These are phyloP conservation scores for Lepidostoma basale DNA, from an alignment of 1,140 invertebrate genomes.

Conservation along the genomic window DNA sequence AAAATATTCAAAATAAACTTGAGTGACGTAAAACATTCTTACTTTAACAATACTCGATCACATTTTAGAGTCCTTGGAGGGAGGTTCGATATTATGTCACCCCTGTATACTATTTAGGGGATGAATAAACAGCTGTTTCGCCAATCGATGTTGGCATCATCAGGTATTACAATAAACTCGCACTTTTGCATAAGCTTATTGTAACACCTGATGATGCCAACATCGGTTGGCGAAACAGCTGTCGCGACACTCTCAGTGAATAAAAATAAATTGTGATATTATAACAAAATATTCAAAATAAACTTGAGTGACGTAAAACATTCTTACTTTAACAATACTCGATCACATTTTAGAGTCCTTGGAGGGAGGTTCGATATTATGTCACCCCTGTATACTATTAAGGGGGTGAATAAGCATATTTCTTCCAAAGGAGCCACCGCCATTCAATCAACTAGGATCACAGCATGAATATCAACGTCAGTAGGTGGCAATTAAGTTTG, in stretches of 20 bases:
- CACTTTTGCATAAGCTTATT: too few relatives aligned
- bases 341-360: not conserved
- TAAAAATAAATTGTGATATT: too few relatives aligned
- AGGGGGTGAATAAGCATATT: not conserved
- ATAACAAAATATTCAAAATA: too few relatives aligned
- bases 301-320: too few relatives aligned
- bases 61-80: not conserved
- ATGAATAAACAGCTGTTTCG: not conserved
- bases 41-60: not conserved
- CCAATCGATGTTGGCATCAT: too few relatives aligned
- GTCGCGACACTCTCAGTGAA: too few relatives aligned
- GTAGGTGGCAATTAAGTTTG: slow-evolving; percentile 1
- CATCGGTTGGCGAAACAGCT: too few relatives aligned
- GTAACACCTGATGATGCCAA: too few relatives aligned
- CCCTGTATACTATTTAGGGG: not conserved
- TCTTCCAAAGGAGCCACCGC: too few relatives aligned
- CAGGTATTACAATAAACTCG: too few relatives aligned
- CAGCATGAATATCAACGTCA: not conserved
- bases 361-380: not conserved
- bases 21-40: not conserved
- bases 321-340: not conserved
- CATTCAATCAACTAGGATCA: too few relatives aligned
- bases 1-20: too few relatives aligned
- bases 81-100: not conserved
- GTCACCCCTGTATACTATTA: not conserved